These are phyloP conservation scores for Epistrophe eligans DNA, from an alignment of 2,888 invertebrate species.

Conservation along the genomic window DNA sequence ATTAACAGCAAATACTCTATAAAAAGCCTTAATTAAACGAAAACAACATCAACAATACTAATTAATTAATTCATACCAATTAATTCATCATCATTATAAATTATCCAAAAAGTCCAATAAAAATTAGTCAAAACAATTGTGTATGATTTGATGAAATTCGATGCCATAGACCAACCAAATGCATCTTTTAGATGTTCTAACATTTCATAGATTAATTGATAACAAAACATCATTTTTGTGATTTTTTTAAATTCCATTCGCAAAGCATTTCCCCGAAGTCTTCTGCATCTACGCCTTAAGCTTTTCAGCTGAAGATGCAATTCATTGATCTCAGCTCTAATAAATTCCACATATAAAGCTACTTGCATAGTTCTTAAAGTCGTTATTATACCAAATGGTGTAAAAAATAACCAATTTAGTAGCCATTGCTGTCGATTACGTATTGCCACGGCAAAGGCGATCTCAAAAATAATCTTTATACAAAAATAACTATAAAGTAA, in stretches of 20 bases:
- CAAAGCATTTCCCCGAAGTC: constrained; percentile 30
- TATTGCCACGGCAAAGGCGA: background rate
- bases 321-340: constrained; percentile 26
- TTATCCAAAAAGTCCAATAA: constrained; percentile 26
- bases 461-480: constrained; percentile 12
- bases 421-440: constrained; percentile 26
- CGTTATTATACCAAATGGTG: background rate
- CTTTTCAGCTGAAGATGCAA: constrained; percentile 4
- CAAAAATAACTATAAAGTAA: constrained; percentile 16
- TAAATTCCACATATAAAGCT: constrained; percentile 24
- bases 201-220: constrained; percentile 39
- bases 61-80: constrained; percentile 13
- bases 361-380: constrained; percentile 15
- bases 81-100: constrained; percentile 10
- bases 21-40: background rate
- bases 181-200: constrained; percentile 19
- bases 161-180: constrained; percentile 24
- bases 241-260: background rate
- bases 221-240: constrained; percentile 4
- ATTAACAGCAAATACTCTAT: constrained; percentile 15
- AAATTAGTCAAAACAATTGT: constrained; percentile 17
- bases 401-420: constrained; percentile 24
- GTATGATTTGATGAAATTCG: constrained; percentile 31
- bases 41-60: background rate
- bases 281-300: constrained; percentile 23